Percentiles rank a stretch among this genome's conserved stretches.
Conservation (phyloP, 2,888 invertebrate species). For the Chloroclysta siterata region DNA sequence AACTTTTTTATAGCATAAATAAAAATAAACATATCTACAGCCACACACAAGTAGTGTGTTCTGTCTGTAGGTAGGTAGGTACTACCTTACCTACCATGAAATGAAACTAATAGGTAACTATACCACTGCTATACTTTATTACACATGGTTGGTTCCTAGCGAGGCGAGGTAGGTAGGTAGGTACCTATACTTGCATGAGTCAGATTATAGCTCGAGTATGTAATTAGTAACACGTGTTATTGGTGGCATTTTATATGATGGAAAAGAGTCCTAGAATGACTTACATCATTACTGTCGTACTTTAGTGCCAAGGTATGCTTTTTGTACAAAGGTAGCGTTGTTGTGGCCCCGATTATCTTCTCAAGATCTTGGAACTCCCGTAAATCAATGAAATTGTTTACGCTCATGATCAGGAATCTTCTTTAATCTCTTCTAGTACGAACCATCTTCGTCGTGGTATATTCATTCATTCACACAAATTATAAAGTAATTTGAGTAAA, state of each 20-base stretch:
- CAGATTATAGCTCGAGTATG: neutral
- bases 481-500: neutral
- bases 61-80: no score
- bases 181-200: no score
- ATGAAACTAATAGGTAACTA: no score
- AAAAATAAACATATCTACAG: no score
- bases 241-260: neutral
- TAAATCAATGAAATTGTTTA: constrained; percentile 4
- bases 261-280: neutral
- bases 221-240: no score
- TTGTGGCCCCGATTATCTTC: neutral
- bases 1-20: no score
- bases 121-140: no score
- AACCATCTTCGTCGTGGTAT: neutral
- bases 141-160: no score
- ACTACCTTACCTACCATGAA: no score
- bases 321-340: constrained; percentile 9
- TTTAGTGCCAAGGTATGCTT: constrained; percentile 11
- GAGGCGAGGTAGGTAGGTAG: no score
- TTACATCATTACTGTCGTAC: constrained; percentile 6
- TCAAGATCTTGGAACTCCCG: neutral
- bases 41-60: no score
- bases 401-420: neutral
- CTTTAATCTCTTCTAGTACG: neutral
- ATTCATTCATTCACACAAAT: neutral